phyloP scores from a whole-genome alignment of 2,888 invertebrate species.

The Drosophila niveifrons region DNA sequence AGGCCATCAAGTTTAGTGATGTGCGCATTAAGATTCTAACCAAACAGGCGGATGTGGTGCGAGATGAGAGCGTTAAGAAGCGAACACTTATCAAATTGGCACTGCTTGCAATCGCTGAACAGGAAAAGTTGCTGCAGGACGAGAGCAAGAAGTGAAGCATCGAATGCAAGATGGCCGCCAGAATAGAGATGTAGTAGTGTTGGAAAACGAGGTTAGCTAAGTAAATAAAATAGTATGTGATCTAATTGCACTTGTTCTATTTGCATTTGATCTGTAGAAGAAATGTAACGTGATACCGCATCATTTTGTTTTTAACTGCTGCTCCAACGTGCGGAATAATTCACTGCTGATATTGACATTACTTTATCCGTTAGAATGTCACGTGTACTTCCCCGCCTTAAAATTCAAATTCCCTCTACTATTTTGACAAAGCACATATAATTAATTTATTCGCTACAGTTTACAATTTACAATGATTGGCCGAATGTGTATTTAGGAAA shows the following conservation, averaged over 20 bases:
- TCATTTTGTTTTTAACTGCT: no score
- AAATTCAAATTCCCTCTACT: not conserved
- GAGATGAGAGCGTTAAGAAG: constrained; percentile 89
- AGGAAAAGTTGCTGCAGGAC: constrained; percentile 84
- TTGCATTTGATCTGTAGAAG: not conserved
- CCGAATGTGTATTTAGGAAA: constrained; percentile 30
- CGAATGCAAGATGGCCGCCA: not conserved
- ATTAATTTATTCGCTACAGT: constrained; percentile 39
- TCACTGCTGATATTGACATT: no score
- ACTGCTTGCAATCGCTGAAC: constrained; percentile 89
- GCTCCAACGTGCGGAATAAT: no score
- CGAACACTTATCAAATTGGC: constrained; percentile 93
- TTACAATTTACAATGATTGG: constrained; percentile 69
- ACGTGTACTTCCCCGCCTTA: no score
- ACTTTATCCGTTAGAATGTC: no score
- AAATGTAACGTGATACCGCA: no score
- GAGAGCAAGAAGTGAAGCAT: constrained; percentile 3
- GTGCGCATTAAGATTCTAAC: constrained; percentile 89
- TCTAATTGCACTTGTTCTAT: not conserved
- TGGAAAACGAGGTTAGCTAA: not conserved
- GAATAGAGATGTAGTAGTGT: not conserved
- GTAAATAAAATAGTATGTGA: not conserved
- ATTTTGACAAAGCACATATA: constrained; percentile 37
- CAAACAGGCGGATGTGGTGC: constrained; percentile 88
- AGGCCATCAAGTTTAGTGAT: constrained; percentile 90